These are phyloP conservation scores for Ophioninae sp. DNA, from an alignment of 2,888 invertebrate genomes.

Conservation along the genomic window DNA sequence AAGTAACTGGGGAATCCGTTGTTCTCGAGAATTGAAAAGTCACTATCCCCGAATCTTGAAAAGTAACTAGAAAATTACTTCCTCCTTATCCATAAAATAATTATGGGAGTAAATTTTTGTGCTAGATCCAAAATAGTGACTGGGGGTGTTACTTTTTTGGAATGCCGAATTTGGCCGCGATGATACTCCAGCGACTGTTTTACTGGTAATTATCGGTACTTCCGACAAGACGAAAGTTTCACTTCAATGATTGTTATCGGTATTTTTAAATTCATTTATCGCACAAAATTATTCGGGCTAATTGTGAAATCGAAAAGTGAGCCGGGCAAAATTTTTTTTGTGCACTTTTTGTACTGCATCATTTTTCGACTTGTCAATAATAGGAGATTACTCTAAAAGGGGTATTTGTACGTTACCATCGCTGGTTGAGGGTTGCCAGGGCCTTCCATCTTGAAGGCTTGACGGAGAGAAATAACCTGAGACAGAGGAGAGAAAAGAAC, in stretches of 20 bases:
- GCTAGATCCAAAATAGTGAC: too few relatives aligned
- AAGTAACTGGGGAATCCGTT: too few relatives aligned
- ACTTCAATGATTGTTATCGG: background rate
- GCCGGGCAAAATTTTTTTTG: background rate
- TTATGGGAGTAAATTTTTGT: too few relatives aligned
- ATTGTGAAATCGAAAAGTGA: slow-evolving; percentile 7
- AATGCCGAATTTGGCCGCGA: background rate
- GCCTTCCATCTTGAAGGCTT: background rate
- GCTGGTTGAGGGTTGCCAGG: background rate
- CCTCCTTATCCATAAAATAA: too few relatives aligned
- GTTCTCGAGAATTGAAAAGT: too few relatives aligned
- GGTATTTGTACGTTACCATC: slow-evolving; percentile 1
- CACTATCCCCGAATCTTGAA: too few relatives aligned
- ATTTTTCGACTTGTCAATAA: slow-evolving; percentile 6
- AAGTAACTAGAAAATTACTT: too few relatives aligned
- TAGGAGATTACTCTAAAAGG: background rate
- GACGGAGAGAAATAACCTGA: background rate
- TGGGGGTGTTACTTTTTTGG: background rate
- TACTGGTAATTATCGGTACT: slow-evolving; percentile 17
- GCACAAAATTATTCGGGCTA: background rate
- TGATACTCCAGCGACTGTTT: background rate
- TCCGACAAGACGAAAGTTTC: background rate
- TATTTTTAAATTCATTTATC: background rate
- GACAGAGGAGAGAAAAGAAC: background rate
- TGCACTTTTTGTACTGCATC: background rate